These are phyloP conservation scores for Hofmannophila pseudospretella DNA, from an alignment of 2,888 invertebrate genomes.

Conservation along the genomic window DNA sequence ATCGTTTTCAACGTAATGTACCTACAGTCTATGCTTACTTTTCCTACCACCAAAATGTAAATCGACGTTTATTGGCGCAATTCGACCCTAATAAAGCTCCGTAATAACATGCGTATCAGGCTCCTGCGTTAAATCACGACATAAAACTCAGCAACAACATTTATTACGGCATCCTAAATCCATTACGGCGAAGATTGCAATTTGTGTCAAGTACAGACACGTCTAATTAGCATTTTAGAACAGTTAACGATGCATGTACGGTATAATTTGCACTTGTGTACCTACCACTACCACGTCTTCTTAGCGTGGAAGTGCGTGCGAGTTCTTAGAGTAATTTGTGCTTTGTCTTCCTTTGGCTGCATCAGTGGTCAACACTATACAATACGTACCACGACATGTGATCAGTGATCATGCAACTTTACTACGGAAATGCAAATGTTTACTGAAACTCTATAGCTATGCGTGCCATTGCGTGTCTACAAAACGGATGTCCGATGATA, in stretches of 20 bases:
- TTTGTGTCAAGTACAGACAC: constrained; percentile 41
- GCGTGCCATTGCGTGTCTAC: neutral
- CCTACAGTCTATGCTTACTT: no score
- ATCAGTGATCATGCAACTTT: neutral
- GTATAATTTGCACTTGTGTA: constrained; percentile 8
- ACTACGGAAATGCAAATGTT: neutral
- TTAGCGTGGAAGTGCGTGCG: neutral
- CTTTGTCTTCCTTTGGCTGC: no score
- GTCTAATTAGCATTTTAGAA: constrained; percentile 39
- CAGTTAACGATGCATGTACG: constrained; percentile 17
- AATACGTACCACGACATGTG: neutral
- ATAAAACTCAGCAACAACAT: constrained; percentile 1
- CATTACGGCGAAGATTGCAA: constrained; percentile 25
- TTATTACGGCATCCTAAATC: constrained; percentile 24
- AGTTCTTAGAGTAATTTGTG: neutral
- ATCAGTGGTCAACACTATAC: no score
- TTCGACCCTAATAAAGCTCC: no score
- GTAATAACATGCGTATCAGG: no score
- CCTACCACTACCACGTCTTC: neutral
- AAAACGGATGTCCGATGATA: no score
- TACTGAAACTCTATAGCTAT: neutral
- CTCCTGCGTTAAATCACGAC: neutral
- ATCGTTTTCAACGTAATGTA: no score
- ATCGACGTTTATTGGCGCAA: no score
- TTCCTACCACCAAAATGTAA: no score